Evolutionary conservation across 2,888 invertebrate species (phyloP).

Genomic region (Dione vanillae): DNA sequence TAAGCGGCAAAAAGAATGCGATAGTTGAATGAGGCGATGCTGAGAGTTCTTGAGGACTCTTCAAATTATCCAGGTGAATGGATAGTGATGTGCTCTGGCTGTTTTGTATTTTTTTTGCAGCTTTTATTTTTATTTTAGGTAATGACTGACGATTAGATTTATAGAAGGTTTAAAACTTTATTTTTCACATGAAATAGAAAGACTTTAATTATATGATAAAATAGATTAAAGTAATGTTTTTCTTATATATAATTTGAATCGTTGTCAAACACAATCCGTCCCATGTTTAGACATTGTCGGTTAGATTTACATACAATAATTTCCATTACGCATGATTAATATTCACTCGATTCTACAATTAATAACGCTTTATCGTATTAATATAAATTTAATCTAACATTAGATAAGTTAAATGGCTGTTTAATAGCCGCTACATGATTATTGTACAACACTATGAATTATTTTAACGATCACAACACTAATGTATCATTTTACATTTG

Average conservation of each 20-base stretch:
- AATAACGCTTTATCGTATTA: conserved; percentile 31
- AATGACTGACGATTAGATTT: not conserved
- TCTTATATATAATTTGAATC: no score
- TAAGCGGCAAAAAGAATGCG: conserved; percentile 58
- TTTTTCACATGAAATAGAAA: no score
- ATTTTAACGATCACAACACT: conserved; percentile 25
- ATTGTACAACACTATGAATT: conserved; percentile 21
- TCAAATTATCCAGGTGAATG: conserved; percentile 73
- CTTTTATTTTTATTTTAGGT: not conserved
- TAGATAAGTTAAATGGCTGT: conserved; percentile 36
- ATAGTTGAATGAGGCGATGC: conserved; percentile 53
- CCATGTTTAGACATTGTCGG: not conserved
- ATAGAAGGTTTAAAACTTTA: not conserved
- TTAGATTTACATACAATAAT: conserved; percentile 11
- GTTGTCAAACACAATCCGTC: not conserved
- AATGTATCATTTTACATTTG: not conserved
- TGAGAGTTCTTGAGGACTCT: conserved; percentile 59
- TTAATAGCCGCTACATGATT: conserved; percentile 30
- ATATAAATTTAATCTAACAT: conserved; percentile 34
- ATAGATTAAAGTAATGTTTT: no score
- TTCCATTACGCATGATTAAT: conserved; percentile 17
- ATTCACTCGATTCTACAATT: conserved; percentile 16
- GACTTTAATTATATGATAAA: no score
- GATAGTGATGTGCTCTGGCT: conserved; percentile 48
- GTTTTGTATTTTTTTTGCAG: conserved; percentile 19